Conservation (phyloP, 37 sponge, comb jelly and placozoan genomes). For the Hexactinellida sp. region DNA sequence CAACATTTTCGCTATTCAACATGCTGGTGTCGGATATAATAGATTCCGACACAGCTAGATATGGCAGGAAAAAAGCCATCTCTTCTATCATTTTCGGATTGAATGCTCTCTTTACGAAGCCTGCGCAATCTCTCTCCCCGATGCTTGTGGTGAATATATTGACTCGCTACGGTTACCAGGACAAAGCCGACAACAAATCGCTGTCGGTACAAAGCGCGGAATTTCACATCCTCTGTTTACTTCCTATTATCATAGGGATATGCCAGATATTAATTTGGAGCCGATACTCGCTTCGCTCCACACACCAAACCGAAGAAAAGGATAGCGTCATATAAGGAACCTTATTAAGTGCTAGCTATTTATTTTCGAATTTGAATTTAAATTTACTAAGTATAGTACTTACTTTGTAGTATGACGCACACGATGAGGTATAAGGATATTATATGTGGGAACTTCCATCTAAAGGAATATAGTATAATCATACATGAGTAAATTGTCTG, state of each 20-base stretch:
- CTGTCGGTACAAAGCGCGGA: not conserved
- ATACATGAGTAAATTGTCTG: not conserved
- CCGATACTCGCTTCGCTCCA: not conserved
- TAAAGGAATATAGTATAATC: not conserved
- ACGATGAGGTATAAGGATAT: not conserved
- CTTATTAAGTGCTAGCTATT: not conserved
- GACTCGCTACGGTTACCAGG: constrained; percentile 25
- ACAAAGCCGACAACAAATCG: not conserved
- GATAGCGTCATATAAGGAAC: not conserved
- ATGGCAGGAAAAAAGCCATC: constrained; percentile 23
- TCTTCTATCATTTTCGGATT: constrained; percentile 30
- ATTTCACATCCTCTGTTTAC: not conserved
- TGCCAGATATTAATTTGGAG: constrained; percentile 8
- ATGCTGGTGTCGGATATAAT: constrained; percentile 25
- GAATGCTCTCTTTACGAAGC: constrained; percentile 37
- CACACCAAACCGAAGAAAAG: not conserved
- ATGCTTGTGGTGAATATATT: constrained; percentile 30
- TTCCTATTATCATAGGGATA: not conserved
- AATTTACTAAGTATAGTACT: not conserved
- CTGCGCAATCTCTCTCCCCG: constrained; percentile 31
- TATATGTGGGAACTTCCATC: constrained; percentile 5
- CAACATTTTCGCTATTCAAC: constrained; percentile 27
- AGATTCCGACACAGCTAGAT: constrained; percentile 15
- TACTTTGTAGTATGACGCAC: not conserved
- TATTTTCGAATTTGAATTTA: not conserved